Evolutionary conservation across 2,888 invertebrate genomes (phyloP), one percentile per base, ranked within the genome.

Genomic region (Agrochola circellaris): DNA sequence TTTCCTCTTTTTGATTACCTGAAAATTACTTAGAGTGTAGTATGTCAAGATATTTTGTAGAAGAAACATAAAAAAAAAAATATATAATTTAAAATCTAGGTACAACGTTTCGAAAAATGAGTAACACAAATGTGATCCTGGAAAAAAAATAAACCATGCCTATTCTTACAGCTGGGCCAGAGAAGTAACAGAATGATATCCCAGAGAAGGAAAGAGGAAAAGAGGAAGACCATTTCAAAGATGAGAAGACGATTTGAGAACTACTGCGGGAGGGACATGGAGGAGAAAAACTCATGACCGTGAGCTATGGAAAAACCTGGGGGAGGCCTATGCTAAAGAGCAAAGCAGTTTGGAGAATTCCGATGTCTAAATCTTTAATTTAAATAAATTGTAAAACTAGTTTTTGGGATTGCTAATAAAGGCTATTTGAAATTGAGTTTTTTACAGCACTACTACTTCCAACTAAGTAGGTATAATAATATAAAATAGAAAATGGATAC

Each of bases 401-500:
- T 7, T 51, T 51, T 51, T 20, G 2, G 20, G 20, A 34, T 34
- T 34, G 34, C 34, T 3, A 34, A 34, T 3, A 34, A 34, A 34
- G 34, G 34, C 34, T 34, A 34, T 34, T 34, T 34, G 34, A 34
- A 34, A 34, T 34, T 34, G 4, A 34, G 4, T 3, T 34, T 34
- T 4, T 34, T 34, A 34, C 34, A 34, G 4, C 4, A n/a, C n/a
- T n/a, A n/a, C n/a, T n/a, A n/a, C n/a, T n/a, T 65, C 17, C 17
- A 20, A 65, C 11, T 11, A n/a, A n/a, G 23, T 62, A 38, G 15
- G 51, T 34, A 7, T 38, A n/a, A 17, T 38, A 42, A n/a, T 38
- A n/a, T 17, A 42, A 42, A 17, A 65, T 42, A 15, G 6, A 2
- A 68, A 62, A 64, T 15, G 2, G 13, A 38, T 75, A 84, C 85